phyloP scores from a whole-genome alignment of 2,888 invertebrate species.

The Aspidapion aeneum region DNA sequence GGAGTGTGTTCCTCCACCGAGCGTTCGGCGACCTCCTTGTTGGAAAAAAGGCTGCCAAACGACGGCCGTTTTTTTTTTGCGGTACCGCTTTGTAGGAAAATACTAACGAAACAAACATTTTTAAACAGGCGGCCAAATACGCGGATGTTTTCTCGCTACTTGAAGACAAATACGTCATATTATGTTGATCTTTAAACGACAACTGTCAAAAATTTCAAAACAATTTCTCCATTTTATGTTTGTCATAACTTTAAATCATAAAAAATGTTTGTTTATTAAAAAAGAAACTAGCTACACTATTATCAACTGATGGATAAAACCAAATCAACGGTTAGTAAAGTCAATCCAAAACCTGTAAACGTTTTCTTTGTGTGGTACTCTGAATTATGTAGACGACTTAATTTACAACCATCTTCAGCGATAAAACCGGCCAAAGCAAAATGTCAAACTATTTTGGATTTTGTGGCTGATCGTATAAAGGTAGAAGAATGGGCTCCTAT shows the following conservation, averaged over 20 bases:
- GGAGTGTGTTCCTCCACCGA: no score
- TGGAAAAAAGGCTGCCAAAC: no score
- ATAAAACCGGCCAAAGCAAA: constrained; percentile 44
- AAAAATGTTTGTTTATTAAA: constrained; percentile 21
- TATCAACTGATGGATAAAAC: constrained; percentile 28
- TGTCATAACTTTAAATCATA: neutral
- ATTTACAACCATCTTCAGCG: constrained; percentile 39
- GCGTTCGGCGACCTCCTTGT: no score
- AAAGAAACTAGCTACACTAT: constrained; percentile 3
- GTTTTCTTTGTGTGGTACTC: constrained; percentile 47
- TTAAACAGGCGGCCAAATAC: no score
- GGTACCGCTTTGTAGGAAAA: no score
- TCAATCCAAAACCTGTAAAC: constrained; percentile 39
- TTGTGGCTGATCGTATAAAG: constrained; percentile 71
- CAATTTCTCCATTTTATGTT: constrained; percentile 19
- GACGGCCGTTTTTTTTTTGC: no score
- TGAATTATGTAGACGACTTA: constrained; percentile 45
- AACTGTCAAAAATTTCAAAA: no score
- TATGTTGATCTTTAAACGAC: no score
- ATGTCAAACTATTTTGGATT: constrained; percentile 52
- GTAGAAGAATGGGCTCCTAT: constrained; percentile 75
- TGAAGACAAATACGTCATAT: no score
- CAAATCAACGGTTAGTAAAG: constrained; percentile 29
- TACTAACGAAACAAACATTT: no score
- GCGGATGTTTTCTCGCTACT: no score